Evolutionary conservation across 1,140 invertebrate species (phyloP), one percentile per base, ranked within the genome.

Genomic region (Colletes latitarsis): DNA sequence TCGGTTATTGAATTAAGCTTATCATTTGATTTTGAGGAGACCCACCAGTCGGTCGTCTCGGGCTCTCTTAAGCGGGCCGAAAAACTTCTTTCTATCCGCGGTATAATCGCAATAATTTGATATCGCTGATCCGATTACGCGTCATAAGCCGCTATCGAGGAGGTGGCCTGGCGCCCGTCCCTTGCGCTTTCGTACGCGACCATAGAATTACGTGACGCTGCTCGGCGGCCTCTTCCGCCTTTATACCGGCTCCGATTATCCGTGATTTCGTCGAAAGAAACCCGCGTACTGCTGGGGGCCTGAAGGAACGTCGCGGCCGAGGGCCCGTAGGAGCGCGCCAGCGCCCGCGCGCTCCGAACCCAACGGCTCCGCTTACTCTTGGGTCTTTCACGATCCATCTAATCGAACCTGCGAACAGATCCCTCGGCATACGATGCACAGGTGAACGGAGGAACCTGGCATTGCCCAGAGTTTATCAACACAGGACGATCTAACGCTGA

Each of bases 1-100:
- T 49, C 88, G 86, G 94, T 95, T 95, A 95, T 95, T 95, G 95
- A 95, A 95, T 95, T 95, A 95, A 95, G 94, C 94, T 95, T 95
- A 95, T 95, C 95, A 95, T 95, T 95, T 95, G 95, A 95, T 95
- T 95, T 95, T 94, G 94, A 93, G 93, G 92, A 94, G 92, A 94
- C 90, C 93, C 93, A 93, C 94, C 93, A 94, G 94, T 94, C 94
- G 94, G 94, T 93, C 90, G 91, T 93, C 89, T 91, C 90, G 89
- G 90, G 89, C 90, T 89, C 90, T 92, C 91, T 92, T 92, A 93
- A 92, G 88, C 92, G 89, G 90, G 89, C 91, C 91, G 90, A 92
- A 92, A 93, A 92, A 92, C 91, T 92, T 92, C 85, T 84, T 91
- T 86, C 89, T 92, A 92, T 92, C 90, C 86, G 81, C 84, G 84